Base-by-base conservation (phyloP, 2,888 invertebrate species). In the Taphrorychus bicolor region DNA sequence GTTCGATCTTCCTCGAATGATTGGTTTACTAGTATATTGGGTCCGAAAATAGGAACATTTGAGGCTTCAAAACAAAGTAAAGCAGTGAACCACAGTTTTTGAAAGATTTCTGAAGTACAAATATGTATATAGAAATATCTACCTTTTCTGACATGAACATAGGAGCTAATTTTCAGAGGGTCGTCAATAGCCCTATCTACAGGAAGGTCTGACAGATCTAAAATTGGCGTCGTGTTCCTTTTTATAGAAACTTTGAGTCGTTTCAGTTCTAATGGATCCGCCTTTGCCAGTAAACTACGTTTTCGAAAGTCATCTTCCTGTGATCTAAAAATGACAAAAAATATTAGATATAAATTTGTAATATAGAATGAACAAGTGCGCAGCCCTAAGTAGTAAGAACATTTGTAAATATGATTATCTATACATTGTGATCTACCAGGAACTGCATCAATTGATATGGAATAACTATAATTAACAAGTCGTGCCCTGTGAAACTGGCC, bases 11-110 rank as follows among this genome's bases (percentile, higher is more conserved):
- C 66, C 7, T 14, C 32, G 22, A 64, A 60, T 7, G 67, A 51
- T 58, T 70, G 70, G 21, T 70, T 68, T 16, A 70, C 70, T 61
- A 45, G 57, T n/a, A 70, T 70, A 17, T 21, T 53, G 11, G 9
- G 18, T 24, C 60, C 61, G 45, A 70, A 70, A 49, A 70, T 51
- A 17, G 67, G 67, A 7, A 52, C 53, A 5, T 40, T 19, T 21
- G 59, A 53, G 4, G 19, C 22, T 3, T n/a, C n/a, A n/a, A n/a
- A n/a, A n/a, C n/a, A n/a, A n/a, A n/a, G n/a, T n/a, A n/a, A n/a
- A n/a, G n/a, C n/a, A n/a, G n/a, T n/a, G n/a, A n/a, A n/a, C n/a
- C n/a, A n/a, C n/a, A n/a, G n/a, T n/a, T n/a, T n/a, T n/a, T n/a
- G n/a, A n/a, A n/a, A n/a, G n/a, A n/a, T n/a, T n/a, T n/a, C n/a